A percentile compares a stretch with the other conserved stretches of the same genome.
These are phyloP conservation scores for Spheniscus humboldti DNA, from an alignment of 2,797 vertebrate species.

Conservation along the genomic window DNA sequence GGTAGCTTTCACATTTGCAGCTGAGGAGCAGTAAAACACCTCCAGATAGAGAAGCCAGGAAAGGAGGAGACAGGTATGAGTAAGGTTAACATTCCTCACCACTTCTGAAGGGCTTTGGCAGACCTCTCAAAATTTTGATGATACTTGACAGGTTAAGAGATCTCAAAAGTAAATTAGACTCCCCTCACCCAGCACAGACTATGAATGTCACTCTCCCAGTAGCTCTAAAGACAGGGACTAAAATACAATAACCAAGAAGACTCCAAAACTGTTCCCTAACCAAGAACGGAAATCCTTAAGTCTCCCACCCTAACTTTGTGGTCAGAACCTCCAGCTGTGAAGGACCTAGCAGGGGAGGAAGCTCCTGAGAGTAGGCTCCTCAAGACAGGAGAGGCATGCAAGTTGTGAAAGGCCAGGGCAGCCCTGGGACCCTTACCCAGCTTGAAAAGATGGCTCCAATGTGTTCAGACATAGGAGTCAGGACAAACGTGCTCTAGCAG, in stretches of 20 bases:
- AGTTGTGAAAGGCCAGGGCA: not conserved
- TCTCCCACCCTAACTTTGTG: not conserved
- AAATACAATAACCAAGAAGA: not conserved
- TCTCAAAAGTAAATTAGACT: not conserved
- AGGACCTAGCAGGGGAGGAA: not conserved
- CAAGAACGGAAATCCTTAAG: not conserved
- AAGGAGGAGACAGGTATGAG: not conserved
- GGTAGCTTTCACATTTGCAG: not conserved
- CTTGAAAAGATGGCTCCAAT: not conserved
- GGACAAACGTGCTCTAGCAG: not conserved
- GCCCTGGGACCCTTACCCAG: not conserved
- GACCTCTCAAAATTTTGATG: not conserved
- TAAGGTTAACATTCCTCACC: not conserved
- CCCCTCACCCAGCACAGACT: not conserved
- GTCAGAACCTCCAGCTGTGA: not conserved
- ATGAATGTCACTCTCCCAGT: not conserved
- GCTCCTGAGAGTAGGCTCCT: not conserved
- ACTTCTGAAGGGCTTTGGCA: not conserved
- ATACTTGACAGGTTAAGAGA: not conserved
- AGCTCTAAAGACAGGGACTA: not conserved
- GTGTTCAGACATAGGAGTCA: not conserved
- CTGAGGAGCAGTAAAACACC: not conserved
- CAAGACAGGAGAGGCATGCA: not conserved
- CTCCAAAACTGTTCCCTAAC: not conserved
- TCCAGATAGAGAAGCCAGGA: not conserved